These are phyloP conservation scores for Pteromalus puparum DNA, from an alignment of 1,140 invertebrate genomes.

Conservation along the genomic window DNA sequence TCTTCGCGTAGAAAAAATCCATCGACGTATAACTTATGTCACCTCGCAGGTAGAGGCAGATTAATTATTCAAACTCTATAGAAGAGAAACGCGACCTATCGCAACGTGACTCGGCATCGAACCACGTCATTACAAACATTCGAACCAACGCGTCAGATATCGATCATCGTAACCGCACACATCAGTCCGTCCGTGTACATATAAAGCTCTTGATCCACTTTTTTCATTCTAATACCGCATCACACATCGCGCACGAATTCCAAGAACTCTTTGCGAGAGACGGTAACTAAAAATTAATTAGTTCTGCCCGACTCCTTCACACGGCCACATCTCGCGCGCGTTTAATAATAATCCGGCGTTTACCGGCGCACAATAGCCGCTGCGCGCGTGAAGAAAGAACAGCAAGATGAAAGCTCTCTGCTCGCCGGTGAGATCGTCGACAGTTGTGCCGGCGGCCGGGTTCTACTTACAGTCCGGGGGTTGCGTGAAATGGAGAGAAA, in stretches of 20 bases:
- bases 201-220: background rate
- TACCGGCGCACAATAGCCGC: slow-evolving; percentile 25
- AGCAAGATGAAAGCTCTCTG: slow-evolving; percentile 50
- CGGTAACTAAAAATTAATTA: slow-evolving; percentile 33
- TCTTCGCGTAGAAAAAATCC: too few relatives aligned
- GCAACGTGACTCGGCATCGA: background rate
- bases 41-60: background rate
- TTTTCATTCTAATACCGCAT: background rate
- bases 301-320: background rate
- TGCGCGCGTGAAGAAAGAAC: slow-evolving; percentile 31
- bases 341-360: slow-evolving; percentile 39
- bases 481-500: slow-evolving; percentile 52
- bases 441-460: slow-evolving; percentile 49
- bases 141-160: background rate
- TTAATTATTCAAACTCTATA: background rate
- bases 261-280: background rate
- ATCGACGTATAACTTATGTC: too few relatives aligned
- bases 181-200: too few relatives aligned
- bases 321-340: background rate
- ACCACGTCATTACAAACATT: background rate
- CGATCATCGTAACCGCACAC: background rate
- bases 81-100: background rate
- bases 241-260: too few relatives aligned
- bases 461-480: slow-evolving; percentile 52
- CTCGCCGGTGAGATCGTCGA: slow-evolving; percentile 51